Evolutionary conservation across 2,888 invertebrate species (phyloP).

Genomic region (Epinotia nisella): DNA sequence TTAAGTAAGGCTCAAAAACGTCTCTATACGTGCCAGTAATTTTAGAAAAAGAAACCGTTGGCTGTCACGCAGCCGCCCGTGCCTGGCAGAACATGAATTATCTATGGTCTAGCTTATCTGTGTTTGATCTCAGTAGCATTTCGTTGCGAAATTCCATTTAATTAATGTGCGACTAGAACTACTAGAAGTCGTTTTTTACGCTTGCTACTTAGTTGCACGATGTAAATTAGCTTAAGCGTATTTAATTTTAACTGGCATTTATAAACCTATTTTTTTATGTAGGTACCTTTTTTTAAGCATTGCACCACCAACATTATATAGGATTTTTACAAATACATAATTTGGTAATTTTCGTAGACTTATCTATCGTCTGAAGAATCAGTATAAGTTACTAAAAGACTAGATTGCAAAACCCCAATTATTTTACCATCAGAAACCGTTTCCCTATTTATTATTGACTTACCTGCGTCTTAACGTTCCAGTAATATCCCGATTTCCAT

Average conservation of each 20-base stretch:
- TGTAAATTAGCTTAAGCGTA: slow-evolving; percentile 4
- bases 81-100: slow-evolving; percentile 43
- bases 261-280: background rate
- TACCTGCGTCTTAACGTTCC: slow-evolving; percentile 24
- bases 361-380: background rate
- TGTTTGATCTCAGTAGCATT: slow-evolving; percentile 39
- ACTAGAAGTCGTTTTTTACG: slow-evolving; percentile 32
- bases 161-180: slow-evolving; percentile 32
- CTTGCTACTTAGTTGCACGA: slow-evolving; percentile 26
- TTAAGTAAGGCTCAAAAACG: slow-evolving; percentile 24
- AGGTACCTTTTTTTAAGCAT: too few species aligned
- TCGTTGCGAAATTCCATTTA: slow-evolving; percentile 37
- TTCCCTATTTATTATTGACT: slow-evolving; percentile 27
- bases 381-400: background rate
- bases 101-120: slow-evolving; percentile 43
- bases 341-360: background rate
- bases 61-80: slow-evolving; percentile 40
- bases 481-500: slow-evolving; percentile 37
- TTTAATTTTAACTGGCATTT: slow-evolving; percentile 2
- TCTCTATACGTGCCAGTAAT: slow-evolving; percentile 35
- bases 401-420: background rate
- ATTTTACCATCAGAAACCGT: slow-evolving; percentile 13
- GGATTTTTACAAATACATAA: too few species aligned
- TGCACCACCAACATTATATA: too few species aligned
- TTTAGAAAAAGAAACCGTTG: slow-evolving; percentile 40